A percentile compares a stretch with the other conserved stretches of the same genome.
Conservation (phyloP, 2,113 vertebrate genomes). For the Uropsilus gracilis region DNA sequence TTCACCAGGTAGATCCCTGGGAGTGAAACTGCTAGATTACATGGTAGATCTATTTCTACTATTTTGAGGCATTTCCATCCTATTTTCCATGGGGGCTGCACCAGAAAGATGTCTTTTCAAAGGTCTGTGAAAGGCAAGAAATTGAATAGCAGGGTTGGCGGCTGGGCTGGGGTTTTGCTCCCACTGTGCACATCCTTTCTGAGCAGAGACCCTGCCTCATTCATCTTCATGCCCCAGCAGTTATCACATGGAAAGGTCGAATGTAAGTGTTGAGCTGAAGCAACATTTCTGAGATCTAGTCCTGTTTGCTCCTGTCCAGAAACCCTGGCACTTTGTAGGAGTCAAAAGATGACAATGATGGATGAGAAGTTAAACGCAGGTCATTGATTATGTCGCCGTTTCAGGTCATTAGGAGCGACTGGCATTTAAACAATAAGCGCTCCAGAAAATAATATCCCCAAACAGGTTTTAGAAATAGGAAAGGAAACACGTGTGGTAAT, state of each 20-base stretch:
- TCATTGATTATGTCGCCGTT: neutral
- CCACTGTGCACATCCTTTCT: accelerated
- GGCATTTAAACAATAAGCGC: neutral
- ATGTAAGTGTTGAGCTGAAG: accelerated
- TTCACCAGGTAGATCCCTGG: no score
- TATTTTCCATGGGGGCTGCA: no score
- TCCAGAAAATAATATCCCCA: neutral
- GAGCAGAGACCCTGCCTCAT: neutral
- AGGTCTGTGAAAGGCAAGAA: conserved; percentile 35
- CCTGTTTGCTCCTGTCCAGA: neutral
- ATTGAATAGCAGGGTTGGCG: neutral
- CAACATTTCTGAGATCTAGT: neutral
- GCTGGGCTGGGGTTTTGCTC: neutral
- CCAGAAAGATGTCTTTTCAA: neutral
- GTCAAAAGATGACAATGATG: neutral
- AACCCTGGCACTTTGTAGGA: neutral
- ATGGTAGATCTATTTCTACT: no score
- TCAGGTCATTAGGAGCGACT: neutral
- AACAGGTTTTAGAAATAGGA: neutral
- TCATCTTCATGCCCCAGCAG: no score
- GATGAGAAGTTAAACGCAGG: neutral
- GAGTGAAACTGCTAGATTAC: no score
- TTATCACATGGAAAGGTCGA: neutral
- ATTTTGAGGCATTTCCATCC: no score
- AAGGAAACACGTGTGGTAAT: neutral